Evolutionary conservation across 1,140 invertebrate genomes (phyloP).

Genomic region (Yoshiicerus persimilis): DNA sequence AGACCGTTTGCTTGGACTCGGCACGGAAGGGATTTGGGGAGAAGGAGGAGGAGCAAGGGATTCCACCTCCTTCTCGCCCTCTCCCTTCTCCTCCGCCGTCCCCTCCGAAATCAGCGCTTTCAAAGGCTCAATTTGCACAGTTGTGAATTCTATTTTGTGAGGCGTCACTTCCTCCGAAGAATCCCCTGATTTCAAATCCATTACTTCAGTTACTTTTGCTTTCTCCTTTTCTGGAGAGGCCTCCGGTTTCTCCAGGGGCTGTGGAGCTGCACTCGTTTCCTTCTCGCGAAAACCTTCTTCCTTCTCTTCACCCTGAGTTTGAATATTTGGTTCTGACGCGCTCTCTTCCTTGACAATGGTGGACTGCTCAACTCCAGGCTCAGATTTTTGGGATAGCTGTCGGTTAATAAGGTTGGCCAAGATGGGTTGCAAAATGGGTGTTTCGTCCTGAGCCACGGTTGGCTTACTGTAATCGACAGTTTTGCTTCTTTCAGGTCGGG

Average conservation of each 20-base stretch:
- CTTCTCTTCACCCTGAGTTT: background rate
- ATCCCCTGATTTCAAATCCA: background rate
- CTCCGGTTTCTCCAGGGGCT: background rate
- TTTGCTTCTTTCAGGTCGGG: background rate
- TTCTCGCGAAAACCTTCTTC: slow-evolving; percentile 5
- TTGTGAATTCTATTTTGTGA: background rate
- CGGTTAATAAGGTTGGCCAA: background rate
- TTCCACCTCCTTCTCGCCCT: background rate
- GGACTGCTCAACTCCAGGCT: too few relatives aligned
- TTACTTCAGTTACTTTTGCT: background rate
- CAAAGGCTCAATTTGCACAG: background rate
- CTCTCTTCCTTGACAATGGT: background rate
- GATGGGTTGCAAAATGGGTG: slow-evolving; percentile 5
- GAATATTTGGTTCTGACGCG: background rate
- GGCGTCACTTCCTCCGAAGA: background rate
- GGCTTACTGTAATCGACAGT: background rate
- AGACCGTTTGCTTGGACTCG: slow-evolving; percentile 62
- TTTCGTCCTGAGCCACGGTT: background rate
- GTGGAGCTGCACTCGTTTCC: background rate
- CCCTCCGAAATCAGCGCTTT: background rate
- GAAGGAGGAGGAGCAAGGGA: background rate
- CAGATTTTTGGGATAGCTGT: background rate
- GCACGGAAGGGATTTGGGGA: slow-evolving; percentile 36
- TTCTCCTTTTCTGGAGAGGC: background rate
- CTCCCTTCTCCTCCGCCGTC: background rate